Percentiles rank a stretch among this genome's conserved stretches.
Conservation (phyloP, 2,797 vertebrate genomes). For the Chromobotia macracanthus region DNA sequence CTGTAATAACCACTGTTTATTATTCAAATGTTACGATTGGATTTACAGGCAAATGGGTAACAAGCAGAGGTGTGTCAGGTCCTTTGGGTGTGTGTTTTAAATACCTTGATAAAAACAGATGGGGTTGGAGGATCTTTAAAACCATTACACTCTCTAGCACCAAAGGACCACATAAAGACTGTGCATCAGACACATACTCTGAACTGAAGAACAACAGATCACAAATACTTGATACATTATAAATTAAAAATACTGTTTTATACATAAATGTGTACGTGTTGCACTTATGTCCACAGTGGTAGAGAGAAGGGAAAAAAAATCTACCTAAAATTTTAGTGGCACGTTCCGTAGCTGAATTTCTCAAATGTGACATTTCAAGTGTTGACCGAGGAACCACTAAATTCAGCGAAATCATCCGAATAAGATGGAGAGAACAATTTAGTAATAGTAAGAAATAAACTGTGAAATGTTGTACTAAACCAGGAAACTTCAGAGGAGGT, state of each 20-base stretch:
- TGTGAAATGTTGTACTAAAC: background rate
- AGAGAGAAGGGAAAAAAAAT: slow-evolving; percentile 58
- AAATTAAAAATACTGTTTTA: slow-evolving; percentile 97
- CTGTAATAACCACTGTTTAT: slow-evolving; percentile 77
- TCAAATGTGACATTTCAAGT: background rate
- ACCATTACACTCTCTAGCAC: slow-evolving; percentile 49
- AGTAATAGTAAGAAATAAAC: slow-evolving; percentile 23
- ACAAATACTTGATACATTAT: slow-evolving; percentile 90
- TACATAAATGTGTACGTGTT: slow-evolving; percentile 85
- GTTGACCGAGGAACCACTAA: background rate
- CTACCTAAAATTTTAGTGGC: slow-evolving; percentile 19
- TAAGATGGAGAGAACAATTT: slow-evolving; percentile 20
- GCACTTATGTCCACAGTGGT: slow-evolving; percentile 79
- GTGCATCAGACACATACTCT: slow-evolving; percentile 65
- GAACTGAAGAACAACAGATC: slow-evolving; percentile 73
- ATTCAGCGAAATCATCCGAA: slow-evolving; percentile 6
- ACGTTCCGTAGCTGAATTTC: slow-evolving; percentile 32
- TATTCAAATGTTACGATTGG: slow-evolving; percentile 80
- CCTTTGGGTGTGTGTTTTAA: slow-evolving; percentile 59
- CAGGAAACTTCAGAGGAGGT: background rate
- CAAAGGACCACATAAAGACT: slow-evolving; percentile 60
- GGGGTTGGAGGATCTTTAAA: slow-evolving; percentile 13
- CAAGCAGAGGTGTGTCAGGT: slow-evolving; percentile 69
- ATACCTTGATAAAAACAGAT: slow-evolving; percentile 44
- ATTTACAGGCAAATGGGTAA: slow-evolving; percentile 75